Evolutionary conservation across 2,113 vertebrate species (phyloP).

Genomic region (Hippocampus comes): DNA sequence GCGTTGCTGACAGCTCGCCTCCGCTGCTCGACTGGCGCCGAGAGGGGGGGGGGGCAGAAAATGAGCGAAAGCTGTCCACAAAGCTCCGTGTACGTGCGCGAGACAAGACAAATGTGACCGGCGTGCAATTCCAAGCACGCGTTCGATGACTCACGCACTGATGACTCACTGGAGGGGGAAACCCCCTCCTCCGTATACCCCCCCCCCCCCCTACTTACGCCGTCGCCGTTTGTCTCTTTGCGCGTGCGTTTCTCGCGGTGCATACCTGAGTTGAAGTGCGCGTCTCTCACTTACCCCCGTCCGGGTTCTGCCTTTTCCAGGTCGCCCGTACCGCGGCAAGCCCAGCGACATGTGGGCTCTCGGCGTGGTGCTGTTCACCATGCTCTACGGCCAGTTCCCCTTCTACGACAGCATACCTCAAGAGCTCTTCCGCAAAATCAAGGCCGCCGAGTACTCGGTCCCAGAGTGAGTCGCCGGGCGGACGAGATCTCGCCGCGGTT

Average conservation of each 20-base stretch:
- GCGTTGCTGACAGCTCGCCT: too few relatives aligned
- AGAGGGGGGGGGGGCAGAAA: not conserved
- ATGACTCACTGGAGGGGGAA: slow-evolving; percentile 71
- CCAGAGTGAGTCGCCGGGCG: slow-evolving; percentile 82
- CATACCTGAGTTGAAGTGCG: too few relatives aligned
- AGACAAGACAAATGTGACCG: slow-evolving; percentile 69
- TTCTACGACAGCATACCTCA: slow-evolving; percentile 99
- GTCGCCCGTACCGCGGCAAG: slow-evolving; percentile 93
- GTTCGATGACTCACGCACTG: too few relatives aligned
- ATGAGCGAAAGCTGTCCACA: slow-evolving; percentile 36
- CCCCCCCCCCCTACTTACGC: slow-evolving; percentile 30
- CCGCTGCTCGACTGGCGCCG: not conserved
- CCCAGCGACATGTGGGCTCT: slow-evolving; percentile 99
- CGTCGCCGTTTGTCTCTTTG: not conserved
- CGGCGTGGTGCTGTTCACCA: slow-evolving; percentile 97
- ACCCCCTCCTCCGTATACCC: too few relatives aligned
- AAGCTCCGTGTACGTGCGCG: slow-evolving; percentile 26
- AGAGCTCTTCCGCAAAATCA: slow-evolving; percentile 99
- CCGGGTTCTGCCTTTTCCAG: slow-evolving; percentile 56
- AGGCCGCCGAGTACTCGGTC: slow-evolving; percentile 97
- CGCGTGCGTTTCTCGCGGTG: not conserved
- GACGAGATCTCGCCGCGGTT: too few relatives aligned
- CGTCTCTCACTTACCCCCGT: too few relatives aligned
- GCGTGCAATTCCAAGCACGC: slow-evolving; percentile 71
- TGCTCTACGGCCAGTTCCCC: slow-evolving; percentile 98